Conservation (phyloP, 2,888 invertebrate genomes). For the Podabrus alpinus region DNA sequence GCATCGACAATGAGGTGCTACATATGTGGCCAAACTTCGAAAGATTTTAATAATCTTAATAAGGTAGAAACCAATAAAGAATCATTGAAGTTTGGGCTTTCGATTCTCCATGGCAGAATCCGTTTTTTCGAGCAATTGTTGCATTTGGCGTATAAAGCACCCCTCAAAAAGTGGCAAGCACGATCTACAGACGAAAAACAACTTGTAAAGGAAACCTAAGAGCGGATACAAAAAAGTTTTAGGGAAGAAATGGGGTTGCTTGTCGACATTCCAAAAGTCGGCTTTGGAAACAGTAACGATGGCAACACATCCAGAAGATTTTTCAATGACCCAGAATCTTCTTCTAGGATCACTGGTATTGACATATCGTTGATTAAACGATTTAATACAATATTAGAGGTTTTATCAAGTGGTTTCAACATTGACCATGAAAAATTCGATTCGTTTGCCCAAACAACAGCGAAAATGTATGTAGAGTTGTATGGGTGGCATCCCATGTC, state of each 20-base stretch:
- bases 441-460: not conserved
- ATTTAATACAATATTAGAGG: not conserved
- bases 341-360: too few species aligned
- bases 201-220: constrained; percentile 14
- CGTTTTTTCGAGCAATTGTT: constrained; percentile 27
- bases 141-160: constrained; percentile 46
- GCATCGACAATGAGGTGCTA: constrained; percentile 44
- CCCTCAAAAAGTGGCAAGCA: constrained; percentile 40
- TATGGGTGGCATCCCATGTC: constrained; percentile 19
- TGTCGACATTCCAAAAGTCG: constrained; percentile 43
- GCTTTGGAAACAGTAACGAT: constrained; percentile 42
- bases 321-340: too few species aligned
- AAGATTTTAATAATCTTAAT: constrained; percentile 43
- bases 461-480: not conserved
- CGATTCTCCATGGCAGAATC: constrained; percentile 6
- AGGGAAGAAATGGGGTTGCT: constrained; percentile 37
- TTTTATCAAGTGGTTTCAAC: not conserved
- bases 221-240: constrained; percentile 17
- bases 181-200: constrained; percentile 21
- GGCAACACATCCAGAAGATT: constrained; percentile 41
- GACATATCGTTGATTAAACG: too few species aligned
- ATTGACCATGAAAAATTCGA: not conserved
- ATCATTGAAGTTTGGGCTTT: not conserved
- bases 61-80: constrained; percentile 5
- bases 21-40: constrained; percentile 45